Evolutionary conservation across 2,888 invertebrate genomes (phyloP).

Genomic region (Noctua fimbriata): DNA sequence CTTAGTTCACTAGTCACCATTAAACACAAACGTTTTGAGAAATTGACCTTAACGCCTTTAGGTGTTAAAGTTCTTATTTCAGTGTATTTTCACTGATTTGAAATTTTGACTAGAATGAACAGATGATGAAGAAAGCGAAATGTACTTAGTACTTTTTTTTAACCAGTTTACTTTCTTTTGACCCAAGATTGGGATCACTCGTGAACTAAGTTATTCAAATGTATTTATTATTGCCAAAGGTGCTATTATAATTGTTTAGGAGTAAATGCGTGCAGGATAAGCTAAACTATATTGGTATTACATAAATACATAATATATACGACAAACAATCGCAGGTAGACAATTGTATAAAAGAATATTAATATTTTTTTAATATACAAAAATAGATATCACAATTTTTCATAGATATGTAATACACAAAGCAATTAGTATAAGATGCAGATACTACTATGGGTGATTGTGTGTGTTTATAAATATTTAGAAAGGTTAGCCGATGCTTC

Average conservation of each 20-base stretch:
- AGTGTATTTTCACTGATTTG: neutral
- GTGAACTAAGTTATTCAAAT: slow-evolving; percentile 21
- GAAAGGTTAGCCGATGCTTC: slow-evolving; percentile 12
- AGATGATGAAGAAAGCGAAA: neutral
- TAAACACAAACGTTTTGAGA: neutral
- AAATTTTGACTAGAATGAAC: neutral
- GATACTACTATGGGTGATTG: neutral
- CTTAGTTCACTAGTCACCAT: slow-evolving; percentile 12
- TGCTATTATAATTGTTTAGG: slow-evolving; percentile 57
- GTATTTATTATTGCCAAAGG: slow-evolving; percentile 57
- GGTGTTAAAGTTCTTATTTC: neutral
- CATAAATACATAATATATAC: slow-evolving; percentile 10
- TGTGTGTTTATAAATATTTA: slow-evolving; percentile 17
- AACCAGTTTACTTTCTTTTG: neutral
- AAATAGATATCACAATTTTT: slow-evolving; percentile 6
- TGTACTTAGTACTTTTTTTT: neutral
- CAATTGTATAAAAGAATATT: slow-evolving; percentile 1
- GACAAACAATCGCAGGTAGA: slow-evolving; percentile 8
- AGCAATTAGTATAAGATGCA: slow-evolving; percentile 12
- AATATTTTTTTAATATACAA: neutral
- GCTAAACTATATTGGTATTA: slow-evolving; percentile 20
- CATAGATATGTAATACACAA: slow-evolving; percentile 17
- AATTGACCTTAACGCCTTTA: neutral
- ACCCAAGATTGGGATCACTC: neutral
- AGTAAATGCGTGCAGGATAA: slow-evolving; percentile 38